These are phyloP conservation scores for Tautogolabrus adspersus DNA, from an alignment of 2,113 vertebrate genomes.

Conservation along the genomic window DNA sequence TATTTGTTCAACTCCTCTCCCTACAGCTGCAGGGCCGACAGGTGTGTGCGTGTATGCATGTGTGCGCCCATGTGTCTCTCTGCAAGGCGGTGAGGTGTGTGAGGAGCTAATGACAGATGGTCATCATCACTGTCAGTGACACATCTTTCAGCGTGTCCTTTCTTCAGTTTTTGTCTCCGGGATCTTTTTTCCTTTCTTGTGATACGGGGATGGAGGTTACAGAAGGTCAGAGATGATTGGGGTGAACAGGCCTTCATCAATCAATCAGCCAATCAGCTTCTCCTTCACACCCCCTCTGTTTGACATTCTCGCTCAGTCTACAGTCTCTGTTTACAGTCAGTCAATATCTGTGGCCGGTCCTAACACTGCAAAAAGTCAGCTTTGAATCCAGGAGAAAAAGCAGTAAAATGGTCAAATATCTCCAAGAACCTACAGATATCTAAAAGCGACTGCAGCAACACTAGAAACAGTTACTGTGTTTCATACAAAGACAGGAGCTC, in stretches of 20 bases:
- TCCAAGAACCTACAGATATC: background rate
- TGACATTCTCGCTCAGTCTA: conserved; percentile 21
- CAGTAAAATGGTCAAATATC: background rate
- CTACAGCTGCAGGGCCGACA: background rate
- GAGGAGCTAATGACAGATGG: conserved; percentile 56
- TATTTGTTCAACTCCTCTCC: background rate
- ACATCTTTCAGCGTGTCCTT: conserved; percentile 29
- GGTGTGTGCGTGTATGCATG: background rate
- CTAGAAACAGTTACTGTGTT: background rate
- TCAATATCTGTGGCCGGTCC: conserved; percentile 24
- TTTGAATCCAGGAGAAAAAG: background rate
- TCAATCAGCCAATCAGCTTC: conserved; percentile 36
- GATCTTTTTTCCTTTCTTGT: conserved; percentile 22
- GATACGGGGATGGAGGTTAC: conserved; percentile 44
- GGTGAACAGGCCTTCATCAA: conserved; percentile 53
- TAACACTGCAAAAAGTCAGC: background rate
- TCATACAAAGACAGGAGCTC: too few relatives aligned
- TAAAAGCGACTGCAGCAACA: background rate
- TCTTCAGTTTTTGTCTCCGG: conserved; percentile 25
- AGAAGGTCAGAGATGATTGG: conserved; percentile 52
- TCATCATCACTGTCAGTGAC: conserved; percentile 37
- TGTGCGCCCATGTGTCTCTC: background rate
- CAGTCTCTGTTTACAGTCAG: conserved; percentile 28
- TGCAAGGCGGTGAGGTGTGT: conserved; percentile 30
- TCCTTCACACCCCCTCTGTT: conserved; percentile 28